Percentiles rank a stretch among this genome's conserved stretches.
phyloP scores from a whole-genome alignment of 2,888 invertebrate genomes.

The Catonia carolina region DNA sequence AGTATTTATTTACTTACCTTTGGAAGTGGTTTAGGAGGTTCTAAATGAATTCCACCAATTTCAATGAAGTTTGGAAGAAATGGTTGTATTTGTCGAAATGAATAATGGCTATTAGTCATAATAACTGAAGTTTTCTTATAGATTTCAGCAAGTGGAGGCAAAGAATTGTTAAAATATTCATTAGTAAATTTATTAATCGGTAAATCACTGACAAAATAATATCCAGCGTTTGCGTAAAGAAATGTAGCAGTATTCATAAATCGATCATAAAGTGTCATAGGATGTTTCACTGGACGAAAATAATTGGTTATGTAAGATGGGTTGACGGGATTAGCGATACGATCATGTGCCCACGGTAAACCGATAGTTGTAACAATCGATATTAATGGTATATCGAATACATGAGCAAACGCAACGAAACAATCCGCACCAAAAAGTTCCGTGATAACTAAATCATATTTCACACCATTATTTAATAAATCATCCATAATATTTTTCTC shows the following conservation, averaged over 20 bases:
- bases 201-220: constrained; percentile 33
- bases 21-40: constrained; percentile 8
- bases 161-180: neutral
- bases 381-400: constrained; percentile 55
- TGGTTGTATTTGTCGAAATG: constrained; percentile 15
- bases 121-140: constrained; percentile 15
- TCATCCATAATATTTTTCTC: neutral
- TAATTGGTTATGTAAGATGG: constrained; percentile 51
- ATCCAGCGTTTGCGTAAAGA: constrained; percentile 38
- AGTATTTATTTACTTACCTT: constrained; percentile 18
- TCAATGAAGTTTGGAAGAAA: constrained; percentile 19
- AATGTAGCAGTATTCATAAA: constrained; percentile 44
- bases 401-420: constrained; percentile 57
- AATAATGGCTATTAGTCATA: constrained; percentile 20
- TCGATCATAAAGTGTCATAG: constrained; percentile 44
- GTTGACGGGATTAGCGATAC: constrained; percentile 52
- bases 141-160: constrained; percentile 2
- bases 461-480: neutral
- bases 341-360: constrained; percentile 54
- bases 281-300: constrained; percentile 40
- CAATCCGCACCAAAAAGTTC: constrained; percentile 70
- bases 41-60: constrained; percentile 20
- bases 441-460: constrained; percentile 58
- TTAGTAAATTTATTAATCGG: neutral
- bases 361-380: constrained; percentile 51